Percentiles rank a stretch among this genome's conserved stretches.
phyloP scores from a whole-genome alignment of 2,113 vertebrate species.

The Labeo catla region DNA sequence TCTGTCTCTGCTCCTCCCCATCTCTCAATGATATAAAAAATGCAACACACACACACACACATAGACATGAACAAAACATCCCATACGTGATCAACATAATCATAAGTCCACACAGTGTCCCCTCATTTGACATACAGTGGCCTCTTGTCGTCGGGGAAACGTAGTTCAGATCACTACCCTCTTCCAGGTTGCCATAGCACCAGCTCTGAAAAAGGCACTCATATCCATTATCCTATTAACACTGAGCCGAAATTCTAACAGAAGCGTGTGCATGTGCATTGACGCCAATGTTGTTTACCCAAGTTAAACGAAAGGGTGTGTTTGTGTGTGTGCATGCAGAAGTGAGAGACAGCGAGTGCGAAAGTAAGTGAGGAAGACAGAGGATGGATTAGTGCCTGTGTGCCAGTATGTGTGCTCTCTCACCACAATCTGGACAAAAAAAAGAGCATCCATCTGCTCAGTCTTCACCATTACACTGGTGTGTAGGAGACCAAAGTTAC shows the following conservation, averaged over 20 bases:
- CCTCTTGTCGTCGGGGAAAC: slow-evolving; percentile 61
- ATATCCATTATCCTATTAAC: slow-evolving; percentile 65
- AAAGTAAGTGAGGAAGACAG: background rate
- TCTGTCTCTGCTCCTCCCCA: slow-evolving; percentile 39
- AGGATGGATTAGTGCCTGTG: background rate
- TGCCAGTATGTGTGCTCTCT: slow-evolving; percentile 31
- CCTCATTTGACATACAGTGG: slow-evolving; percentile 49
- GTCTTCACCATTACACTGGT: slow-evolving; percentile 48
- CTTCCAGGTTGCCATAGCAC: slow-evolving; percentile 75
- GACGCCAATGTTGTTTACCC: slow-evolving; percentile 32
- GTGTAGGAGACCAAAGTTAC: slow-evolving; percentile 55
- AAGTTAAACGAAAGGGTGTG: slow-evolving; percentile 23
- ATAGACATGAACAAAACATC: background rate
- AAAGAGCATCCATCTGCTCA: slow-evolving; percentile 37
- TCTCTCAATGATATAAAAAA: background rate
- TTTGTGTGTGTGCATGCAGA: slow-evolving; percentile 20
- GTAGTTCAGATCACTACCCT: slow-evolving; percentile 65
- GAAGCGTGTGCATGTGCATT: slow-evolving; percentile 25
- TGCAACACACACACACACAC: slow-evolving; percentile 12
- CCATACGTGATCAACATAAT: background rate
- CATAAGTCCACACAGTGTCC: slow-evolving; percentile 39
- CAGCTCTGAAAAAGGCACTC: slow-evolving; percentile 72
- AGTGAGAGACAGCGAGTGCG: background rate
- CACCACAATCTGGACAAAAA: slow-evolving; percentile 36
- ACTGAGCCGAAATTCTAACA: slow-evolving; percentile 23